These are phyloP conservation scores for Oryzias woworae DNA, from an alignment of 2,113 vertebrate species.

Conservation along the genomic window DNA sequence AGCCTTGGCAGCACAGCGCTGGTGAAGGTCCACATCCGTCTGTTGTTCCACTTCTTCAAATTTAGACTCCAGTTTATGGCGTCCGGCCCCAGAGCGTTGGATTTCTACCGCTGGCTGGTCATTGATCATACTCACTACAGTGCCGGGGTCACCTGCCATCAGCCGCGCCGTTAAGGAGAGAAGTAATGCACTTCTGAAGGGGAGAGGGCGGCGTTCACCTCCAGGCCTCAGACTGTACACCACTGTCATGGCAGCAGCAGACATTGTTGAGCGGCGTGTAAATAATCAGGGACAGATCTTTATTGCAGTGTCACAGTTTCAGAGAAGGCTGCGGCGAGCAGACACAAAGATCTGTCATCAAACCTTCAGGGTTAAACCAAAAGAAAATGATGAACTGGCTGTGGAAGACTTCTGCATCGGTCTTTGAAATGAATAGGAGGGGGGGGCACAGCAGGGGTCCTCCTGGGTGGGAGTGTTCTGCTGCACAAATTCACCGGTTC, in stretches of 20 bases:
- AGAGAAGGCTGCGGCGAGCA: neutral
- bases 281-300: slow-evolving; percentile 13
- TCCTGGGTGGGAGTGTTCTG: neutral
- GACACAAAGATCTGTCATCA: slow-evolving; percentile 14
- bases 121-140: slow-evolving; percentile 7
- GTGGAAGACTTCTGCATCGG: slow-evolving; percentile 27
- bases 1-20: neutral
- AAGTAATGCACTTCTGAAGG: slow-evolving; percentile 12
- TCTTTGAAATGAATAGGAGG: slow-evolving; percentile 28
- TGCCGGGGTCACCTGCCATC: slow-evolving; percentile 15
- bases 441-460: slow-evolving; percentile 24
- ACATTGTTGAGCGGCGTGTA: neutral
- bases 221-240: slow-evolving; percentile 10
- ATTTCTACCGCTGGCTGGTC: neutral
- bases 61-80: slow-evolving; percentile 5
- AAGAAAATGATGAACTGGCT: slow-evolving; percentile 24
- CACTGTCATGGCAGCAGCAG: neutral
- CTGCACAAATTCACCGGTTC: neutral
- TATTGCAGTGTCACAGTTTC: slow-evolving; percentile 7
- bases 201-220: slow-evolving; percentile 3
- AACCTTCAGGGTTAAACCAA: slow-evolving; percentile 27
- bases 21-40: neutral
- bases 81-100: neutral
- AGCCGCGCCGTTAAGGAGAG: slow-evolving; percentile 33
- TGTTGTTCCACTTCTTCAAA: slow-evolving; percentile 4